Evolutionary conservation across 2,113 vertebrate species (phyloP).

Genomic region (Suricata suricatta): DNA sequence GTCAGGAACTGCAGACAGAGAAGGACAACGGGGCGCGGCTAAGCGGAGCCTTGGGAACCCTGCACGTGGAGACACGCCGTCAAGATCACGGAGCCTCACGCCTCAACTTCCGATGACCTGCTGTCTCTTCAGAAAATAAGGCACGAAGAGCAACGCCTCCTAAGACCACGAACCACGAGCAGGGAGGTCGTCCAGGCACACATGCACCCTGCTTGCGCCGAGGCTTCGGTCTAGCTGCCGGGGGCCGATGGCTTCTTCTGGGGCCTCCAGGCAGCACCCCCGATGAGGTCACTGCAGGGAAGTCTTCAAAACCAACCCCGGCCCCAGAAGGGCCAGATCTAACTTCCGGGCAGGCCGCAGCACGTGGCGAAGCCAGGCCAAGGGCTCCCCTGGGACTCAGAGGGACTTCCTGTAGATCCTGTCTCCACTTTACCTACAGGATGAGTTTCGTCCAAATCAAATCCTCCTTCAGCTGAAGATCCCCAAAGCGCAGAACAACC

Average conservation of each 20-base stretch:
- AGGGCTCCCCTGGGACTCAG: constrained; percentile 54
- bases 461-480: constrained; percentile 84
- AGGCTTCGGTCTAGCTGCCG: background rate
- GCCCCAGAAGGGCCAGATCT: constrained; percentile 77
- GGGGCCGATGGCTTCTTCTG: background rate
- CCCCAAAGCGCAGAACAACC: constrained; percentile 90
- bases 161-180: background rate
- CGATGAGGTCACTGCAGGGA: constrained; percentile 61
- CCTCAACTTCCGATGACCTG: background rate
- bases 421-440: constrained; percentile 85
- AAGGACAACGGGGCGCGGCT: background rate
- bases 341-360: constrained; percentile 85
- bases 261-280: background rate
- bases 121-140: constrained; percentile 43
- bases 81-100: background rate
- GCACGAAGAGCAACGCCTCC: background rate
- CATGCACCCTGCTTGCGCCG: background rate
- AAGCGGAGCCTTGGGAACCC: background rate
- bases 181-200: background rate
- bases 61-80: background rate
- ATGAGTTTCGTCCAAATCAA: constrained; percentile 84
- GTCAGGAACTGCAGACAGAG: background rate
- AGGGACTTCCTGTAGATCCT: constrained; percentile 78
- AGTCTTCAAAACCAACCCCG: constrained; percentile 77
- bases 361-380: constrained; percentile 53